Evolutionary conservation across 2,797 vertebrate species (phyloP), one percentile per base, ranked within the genome.

Genomic region (Tragelaphus oryx): DNA sequence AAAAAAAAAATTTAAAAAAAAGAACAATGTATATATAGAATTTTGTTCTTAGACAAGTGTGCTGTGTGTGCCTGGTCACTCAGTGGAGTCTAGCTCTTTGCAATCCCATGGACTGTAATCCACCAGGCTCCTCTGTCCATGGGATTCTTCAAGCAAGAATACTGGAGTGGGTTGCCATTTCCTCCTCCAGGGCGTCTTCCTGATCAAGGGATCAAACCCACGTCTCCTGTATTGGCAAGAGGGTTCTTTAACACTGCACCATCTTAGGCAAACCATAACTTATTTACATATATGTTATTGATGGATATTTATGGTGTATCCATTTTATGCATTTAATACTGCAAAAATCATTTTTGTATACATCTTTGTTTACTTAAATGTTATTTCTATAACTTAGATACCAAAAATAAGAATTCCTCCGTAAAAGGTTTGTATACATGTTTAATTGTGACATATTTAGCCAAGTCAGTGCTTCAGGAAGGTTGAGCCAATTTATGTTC

Each of bases 401-500:
- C 41, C 10, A 1, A 48, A 54, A 65, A 33, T 2, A 41, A 68
- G 55, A 65, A 10, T 33, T 48, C n/a, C 2, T 33, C 46, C 10
- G 13, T 28, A 74, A 44, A 46, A 90, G 18, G 2, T 3, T 37
- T 30, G 5, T 5, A 16, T 2, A 22, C 20, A 8, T 6, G 26
- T 78, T 60, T 12, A 17, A 26, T 26, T 74, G 33, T 79, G 83
- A 28, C 13, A 3, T 13, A 18, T 90, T 78, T 50, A 48, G 12
- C 18, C 52, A 44, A 10, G 0, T 22, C 2, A 3, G 11, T 88
- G 57, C 55, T 68, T 75, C 11, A 20, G 59, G n/a, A 74, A 33
- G 37, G 3, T 7, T 14, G 37, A 22, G 54, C 28, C 14, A 12
- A 0, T n/a, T 50, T n/a, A 11, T 0, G 26, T 33, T 20, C 37